Evolutionary conservation across 2,888 invertebrate genomes (phyloP).

Genomic region (Synergus gifuensis): DNA sequence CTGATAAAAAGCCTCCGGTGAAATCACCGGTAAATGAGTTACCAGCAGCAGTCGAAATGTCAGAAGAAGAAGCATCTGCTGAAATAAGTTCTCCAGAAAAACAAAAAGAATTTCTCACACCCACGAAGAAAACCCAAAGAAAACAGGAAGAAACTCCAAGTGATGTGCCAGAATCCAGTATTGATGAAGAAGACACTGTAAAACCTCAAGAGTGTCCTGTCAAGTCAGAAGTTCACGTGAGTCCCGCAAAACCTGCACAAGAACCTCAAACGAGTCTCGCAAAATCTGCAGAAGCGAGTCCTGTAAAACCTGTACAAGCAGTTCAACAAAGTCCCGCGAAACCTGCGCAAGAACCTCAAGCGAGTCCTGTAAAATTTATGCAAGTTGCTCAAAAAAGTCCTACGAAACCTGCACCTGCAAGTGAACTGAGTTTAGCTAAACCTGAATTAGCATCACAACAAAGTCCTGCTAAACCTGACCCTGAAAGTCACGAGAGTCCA

Average conservation of each 20-base stretch:
- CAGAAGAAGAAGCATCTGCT: slow-evolving; percentile 39
- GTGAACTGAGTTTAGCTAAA: slow-evolving; percentile 21
- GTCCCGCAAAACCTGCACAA: neutral
- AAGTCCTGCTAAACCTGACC: slow-evolving; percentile 46
- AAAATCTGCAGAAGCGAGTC: neutral
- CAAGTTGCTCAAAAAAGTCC: slow-evolving; percentile 15
- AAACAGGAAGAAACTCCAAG: slow-evolving; percentile 36
- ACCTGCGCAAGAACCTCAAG: slow-evolving; percentile 18
- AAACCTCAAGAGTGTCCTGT: slow-evolving; percentile 45
- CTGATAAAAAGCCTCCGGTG: slow-evolving; percentile 53
- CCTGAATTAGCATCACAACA: slow-evolving; percentile 17
- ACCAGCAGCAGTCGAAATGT: neutral
- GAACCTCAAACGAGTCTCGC: neutral
- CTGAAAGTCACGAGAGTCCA: slow-evolving; percentile 45
- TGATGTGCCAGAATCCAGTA: neutral
- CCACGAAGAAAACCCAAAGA: slow-evolving; percentile 27
- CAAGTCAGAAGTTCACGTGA: slow-evolving; percentile 27
- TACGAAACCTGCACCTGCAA: neutral
- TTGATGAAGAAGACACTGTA: slow-evolving; percentile 21
- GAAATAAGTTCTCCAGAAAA: slow-evolving; percentile 31
- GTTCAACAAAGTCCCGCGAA: slow-evolving; percentile 34
- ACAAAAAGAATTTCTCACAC: neutral
- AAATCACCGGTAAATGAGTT: slow-evolving; percentile 51
- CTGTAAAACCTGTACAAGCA: neutral
- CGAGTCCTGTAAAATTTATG: slow-evolving; percentile 10